Percentiles rank a stretch among this genome's conserved stretches.
Evolutionary conservation across 2,797 vertebrate species (phyloP).

Genomic region (Chelmon rostratus): DNA sequence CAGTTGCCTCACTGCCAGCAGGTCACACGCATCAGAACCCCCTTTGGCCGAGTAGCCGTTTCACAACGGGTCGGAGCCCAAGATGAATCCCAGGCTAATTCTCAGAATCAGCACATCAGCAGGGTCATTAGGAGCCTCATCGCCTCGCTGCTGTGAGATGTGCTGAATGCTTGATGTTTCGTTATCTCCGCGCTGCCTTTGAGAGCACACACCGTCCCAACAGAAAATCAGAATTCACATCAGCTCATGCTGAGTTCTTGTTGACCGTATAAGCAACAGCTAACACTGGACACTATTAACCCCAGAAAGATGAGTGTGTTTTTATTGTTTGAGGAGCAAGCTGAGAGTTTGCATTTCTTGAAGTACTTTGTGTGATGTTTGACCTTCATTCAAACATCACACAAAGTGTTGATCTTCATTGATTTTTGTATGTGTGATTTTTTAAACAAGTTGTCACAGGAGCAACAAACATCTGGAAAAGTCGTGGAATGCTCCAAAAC

Average conservation of each 20-base stretch:
- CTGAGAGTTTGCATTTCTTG: not conserved
- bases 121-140: slow-evolving; percentile 19
- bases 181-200: not conserved
- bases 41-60: slow-evolving; percentile 14
- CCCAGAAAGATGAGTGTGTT: not conserved
- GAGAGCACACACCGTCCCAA: not conserved
- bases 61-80: not conserved
- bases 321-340: not conserved
- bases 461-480: no score
- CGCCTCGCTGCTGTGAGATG: slow-evolving; percentile 2
- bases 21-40: not conserved
- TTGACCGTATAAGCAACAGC: not conserved
- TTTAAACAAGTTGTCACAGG: no score
- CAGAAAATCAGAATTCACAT: slow-evolving; percentile 1
- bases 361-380: no score
- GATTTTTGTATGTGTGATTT: no score
- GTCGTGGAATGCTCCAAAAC: no score
- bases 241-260: not conserved
- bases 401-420: no score
- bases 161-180: slow-evolving; percentile 23
- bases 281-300: not conserved
- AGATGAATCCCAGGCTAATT: slow-evolving; percentile 17
- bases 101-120: slow-evolving; percentile 14
- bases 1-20: not conserved
- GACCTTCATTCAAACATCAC: no score